These are phyloP conservation scores for Cylas formicarius DNA, from an alignment of 1,140 invertebrate genomes.

Conservation along the genomic window DNA sequence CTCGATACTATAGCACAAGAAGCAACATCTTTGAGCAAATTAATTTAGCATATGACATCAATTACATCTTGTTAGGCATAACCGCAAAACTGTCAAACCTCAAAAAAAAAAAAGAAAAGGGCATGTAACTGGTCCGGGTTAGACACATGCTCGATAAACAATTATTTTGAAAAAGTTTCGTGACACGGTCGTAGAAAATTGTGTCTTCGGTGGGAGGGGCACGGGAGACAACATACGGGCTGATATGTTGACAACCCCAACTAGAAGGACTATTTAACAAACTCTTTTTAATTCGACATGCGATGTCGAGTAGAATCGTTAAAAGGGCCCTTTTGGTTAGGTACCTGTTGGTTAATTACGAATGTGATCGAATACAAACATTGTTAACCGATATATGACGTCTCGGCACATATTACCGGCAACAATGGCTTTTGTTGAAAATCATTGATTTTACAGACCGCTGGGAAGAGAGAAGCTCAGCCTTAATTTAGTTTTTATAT, in stretches of 20 bases:
- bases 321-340: no score
- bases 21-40: no score
- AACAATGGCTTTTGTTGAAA: no score
- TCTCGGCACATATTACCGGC: no score
- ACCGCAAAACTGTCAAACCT: slow-evolving; percentile 22
- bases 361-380: no score
- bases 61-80: slow-evolving; percentile 13
- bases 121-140: slow-evolving; percentile 18
- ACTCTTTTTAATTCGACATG: slow-evolving; percentile 29
- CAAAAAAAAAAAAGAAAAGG: slow-evolving; percentile 16
- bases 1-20: no score
- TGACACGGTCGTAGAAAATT: slow-evolving; percentile 25
- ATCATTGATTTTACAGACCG: no score
- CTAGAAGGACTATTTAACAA: slow-evolving; percentile 30
- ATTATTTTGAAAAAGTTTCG: slow-evolving; percentile 33
- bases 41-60: slow-evolving; percentile 17
- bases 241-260: slow-evolving; percentile 41
- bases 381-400: no score
- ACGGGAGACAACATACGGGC: slow-evolving; percentile 36
- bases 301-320: no score
- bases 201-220: slow-evolving; percentile 17
- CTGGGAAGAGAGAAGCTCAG: no score
- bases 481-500: no score
- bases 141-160: slow-evolving; percentile 33
- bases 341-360: no score